Evolutionary conservation across 2,113 vertebrate species (phyloP), one percentile per base, ranked within the genome.

Genomic region (Bambusicola thoracicus): DNA sequence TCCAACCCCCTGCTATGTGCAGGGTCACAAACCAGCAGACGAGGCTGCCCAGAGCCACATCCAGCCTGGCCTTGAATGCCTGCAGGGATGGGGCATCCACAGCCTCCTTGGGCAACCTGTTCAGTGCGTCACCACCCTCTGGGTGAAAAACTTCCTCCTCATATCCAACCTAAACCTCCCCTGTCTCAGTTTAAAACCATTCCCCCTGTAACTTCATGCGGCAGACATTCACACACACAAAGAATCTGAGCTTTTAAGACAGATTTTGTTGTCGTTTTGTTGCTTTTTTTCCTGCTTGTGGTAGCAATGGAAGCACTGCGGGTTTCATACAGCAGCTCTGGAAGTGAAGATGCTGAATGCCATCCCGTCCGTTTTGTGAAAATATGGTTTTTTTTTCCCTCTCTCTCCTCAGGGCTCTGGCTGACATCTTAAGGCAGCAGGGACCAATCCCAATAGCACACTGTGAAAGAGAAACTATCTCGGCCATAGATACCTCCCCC

Each of bases 381-480:
- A 94, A 87, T 79, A 88, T 51, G 34, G 6, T 36, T 53, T 95
- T 36, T 8, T 53, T 2, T 32, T 55, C 62, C 87, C 38, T 22
- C 83, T 94, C 79, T 96, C 58, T 88, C 91, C 94, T 6, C 97
- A 99, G 99, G 98, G 99, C 99, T 95, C 98, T 99, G 93, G 99
- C 99, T 51, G 99, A 99, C 97, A 99, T 99, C 97, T 96, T 99
- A 96, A 98, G 99, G 97, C 99, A 99, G 96, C 99, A 99, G 98
- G 99, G 99, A 97, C 99, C 99, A 95, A 99, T 99, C 93, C 99
- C 99, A 82, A 99, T 99, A 92, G 99, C 99, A 86, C 99, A 99
- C 96, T 99, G 99, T 72, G 99, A 99, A 98, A 98, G 99, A 98
- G 99, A 99, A 97, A 99, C 99, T 89, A 99, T 99, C 94, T 98